Evolutionary conservation across 2,797 vertebrate species (phyloP), one percentile per base, ranked within the genome.

Genomic region (Sebastes nivosus): DNA sequence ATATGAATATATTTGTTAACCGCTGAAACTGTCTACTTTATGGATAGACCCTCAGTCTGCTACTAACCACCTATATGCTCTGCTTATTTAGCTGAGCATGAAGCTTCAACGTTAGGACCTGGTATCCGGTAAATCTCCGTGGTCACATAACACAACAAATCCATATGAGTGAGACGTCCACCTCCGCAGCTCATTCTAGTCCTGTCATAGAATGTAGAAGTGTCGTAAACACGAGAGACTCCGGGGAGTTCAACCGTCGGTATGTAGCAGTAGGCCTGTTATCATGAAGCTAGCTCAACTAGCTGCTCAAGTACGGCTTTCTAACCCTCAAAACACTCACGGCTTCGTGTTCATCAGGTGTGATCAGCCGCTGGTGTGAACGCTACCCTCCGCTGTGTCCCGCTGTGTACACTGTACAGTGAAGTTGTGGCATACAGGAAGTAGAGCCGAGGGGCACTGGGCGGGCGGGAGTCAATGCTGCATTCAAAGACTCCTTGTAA

Each of bases 351-450:
- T 30, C 52, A n/a, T 36, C 36, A 13, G 36, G 36, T 38, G 36
- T 38, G 36, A 38, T 38, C 36, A 36, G 27, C 22, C 64, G 70
- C 34, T 13, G 1, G 7, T 5, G 6, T 36, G 46, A 18, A 32
- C 27, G 13, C 46, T 1, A 68, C 24, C 22, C 20, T 22, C 18
- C 50, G 61, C 36, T 71, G 75, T 54, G 10, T 2, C 58, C 59
- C 42, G 69, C 42, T 36, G 34, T 36, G 11, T 36, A 12, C 34
- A 36, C 32, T 34, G 34, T 36, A 59, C 82, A 71, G 57, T 9
- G 65, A 90, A 93, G 79, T 93, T 92, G 60, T 22, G 29, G 67
- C 71, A 76, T 42, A 30, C 86, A 92, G 92, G 91, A 93, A 94
- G 91, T 91, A 38, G 46, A 67, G 74, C 77, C 66, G 38, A 71